Base-by-base conservation (phyloP, 2,113 vertebrate genomes). In the Oceanodroma tethys region DNA sequence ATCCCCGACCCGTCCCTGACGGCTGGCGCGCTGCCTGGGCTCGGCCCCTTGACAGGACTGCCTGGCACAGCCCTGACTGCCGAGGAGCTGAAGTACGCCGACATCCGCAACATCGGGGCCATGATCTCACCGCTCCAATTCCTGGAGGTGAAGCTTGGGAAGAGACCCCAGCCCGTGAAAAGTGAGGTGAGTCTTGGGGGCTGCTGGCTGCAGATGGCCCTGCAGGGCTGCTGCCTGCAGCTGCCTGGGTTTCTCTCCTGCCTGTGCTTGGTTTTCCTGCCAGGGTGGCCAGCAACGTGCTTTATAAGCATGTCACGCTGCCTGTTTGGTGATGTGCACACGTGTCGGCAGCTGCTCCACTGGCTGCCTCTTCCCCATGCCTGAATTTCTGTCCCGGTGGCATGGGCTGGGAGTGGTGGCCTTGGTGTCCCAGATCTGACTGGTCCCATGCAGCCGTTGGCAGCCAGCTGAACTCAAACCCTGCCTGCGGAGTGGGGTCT, bases 1-100 rank as follows among this genome's bases (percentile, higher is more conserved):
- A 99, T 99, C 96, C 99, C 99, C 30, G 99, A 99, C 98, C 99
- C 99, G 95, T 99, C 99, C 4, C 98, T 99, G 98, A 99, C 99
- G 40, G 99, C 99, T 2, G 99, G 99, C 48, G 98, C 99, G 15
- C 98, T 99, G 98, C 99, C 99, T 83, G 99, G 99, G 93, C 98
- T 99, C 0, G 99, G 99, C 45, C 99, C 99, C 6, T 96, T 99
- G 95, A 99, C 98, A 0, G 99, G 99, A 86, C 99, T 99, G 92
- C 98, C 99, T 16, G 98, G 99, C 98, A 98, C 99, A 2, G 98
- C 99, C 38, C 98, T 99, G 95, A 99, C 98, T 0, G 80, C 97
- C 0, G 98, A 99, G 98, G 98, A 99, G 97, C 98, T 99, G 45
- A 99, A 99, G 94, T 99, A 98, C 71, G 98, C 98, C 0, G 98